Conservation (phyloP, 2,888 invertebrate genomes). For the Andrena bucephala region DNA sequence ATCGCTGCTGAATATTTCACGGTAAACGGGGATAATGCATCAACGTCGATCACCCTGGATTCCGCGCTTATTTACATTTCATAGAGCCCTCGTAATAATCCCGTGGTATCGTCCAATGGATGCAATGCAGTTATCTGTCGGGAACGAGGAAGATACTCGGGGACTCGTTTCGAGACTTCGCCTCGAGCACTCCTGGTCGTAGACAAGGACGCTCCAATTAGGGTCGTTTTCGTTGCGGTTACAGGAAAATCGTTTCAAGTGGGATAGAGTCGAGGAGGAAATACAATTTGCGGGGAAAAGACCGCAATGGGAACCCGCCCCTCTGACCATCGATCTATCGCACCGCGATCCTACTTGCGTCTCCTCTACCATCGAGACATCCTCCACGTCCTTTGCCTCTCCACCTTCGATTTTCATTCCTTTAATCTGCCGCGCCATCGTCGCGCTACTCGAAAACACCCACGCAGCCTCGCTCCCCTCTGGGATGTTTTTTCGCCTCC, state of each 20-base stretch:
- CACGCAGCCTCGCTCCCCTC: not conserved
- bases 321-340: conserved; percentile 18
- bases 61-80: conserved; percentile 45
- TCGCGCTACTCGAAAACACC: not conserved
- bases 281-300: conserved; percentile 10
- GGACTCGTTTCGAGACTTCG: not conserved
- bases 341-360: not conserved
- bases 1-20: conserved; percentile 37
- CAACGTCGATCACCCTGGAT: conserved; percentile 2
- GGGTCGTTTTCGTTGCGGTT: conserved; percentile 11
- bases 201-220: conserved; percentile 28
- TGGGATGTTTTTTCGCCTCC: not conserved
- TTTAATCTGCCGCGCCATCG: not conserved
- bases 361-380: not conserved
- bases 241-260: conserved; percentile 2
- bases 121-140: conserved; percentile 6
- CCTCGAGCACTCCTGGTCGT: conserved; percentile 1
- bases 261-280: not conserved
- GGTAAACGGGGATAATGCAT: conserved; percentile 30
- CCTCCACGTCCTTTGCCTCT: not conserved
- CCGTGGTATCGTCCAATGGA: conserved; percentile 14
- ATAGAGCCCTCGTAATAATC: conserved; percentile 36
- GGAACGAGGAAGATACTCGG: not conserved
- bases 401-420: not conserved
- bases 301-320: not conserved